Conservation (phyloP, 2,888 invertebrate species). For the Odontocolon sp. region DNA sequence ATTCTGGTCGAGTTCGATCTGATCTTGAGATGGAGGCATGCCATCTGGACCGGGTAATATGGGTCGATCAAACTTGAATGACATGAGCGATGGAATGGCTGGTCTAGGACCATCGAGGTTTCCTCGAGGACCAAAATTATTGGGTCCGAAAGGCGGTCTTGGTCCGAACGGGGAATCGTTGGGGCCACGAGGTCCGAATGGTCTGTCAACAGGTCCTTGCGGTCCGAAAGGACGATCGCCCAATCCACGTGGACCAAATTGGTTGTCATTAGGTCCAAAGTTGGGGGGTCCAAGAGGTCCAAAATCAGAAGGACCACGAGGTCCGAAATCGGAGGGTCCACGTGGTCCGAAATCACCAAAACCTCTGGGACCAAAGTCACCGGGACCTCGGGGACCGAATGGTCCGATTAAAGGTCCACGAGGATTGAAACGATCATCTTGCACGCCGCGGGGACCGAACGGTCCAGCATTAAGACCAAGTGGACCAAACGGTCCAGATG, state of each 20-base stretch:
- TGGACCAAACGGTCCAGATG: constrained; percentile 33
- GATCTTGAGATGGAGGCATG: neutral
- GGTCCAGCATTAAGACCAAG: constrained; percentile 37
- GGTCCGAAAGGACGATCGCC: constrained; percentile 35
- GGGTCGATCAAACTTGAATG: constrained; percentile 63
- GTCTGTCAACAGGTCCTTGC: constrained; percentile 26
- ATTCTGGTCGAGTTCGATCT: constrained; percentile 5
- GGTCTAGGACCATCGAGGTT: constrained; percentile 5
- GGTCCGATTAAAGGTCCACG: constrained; percentile 26
- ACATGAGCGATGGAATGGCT: constrained; percentile 66
- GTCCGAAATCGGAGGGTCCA: constrained; percentile 17
- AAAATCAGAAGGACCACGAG: constrained; percentile 40
- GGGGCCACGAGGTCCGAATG: constrained; percentile 51
- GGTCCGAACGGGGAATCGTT: constrained; percentile 49
- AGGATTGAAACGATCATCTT: constrained; percentile 43
- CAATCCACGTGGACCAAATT: constrained; percentile 42
- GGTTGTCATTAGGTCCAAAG: neutral
- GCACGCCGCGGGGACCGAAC: constrained; percentile 27
- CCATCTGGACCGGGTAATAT: constrained; percentile 17
- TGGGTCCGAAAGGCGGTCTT: constrained; percentile 10
- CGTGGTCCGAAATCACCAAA: constrained; percentile 11
- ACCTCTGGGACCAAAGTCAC: constrained; percentile 37
- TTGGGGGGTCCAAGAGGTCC: constrained; percentile 30
- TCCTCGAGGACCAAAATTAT: constrained; percentile 30
- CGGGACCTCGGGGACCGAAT: constrained; percentile 59